A percentile compares a stretch with the other conserved stretches of the same genome.
These are phyloP conservation scores for Oxyteleia sp. DNA, from an alignment of 2,888 invertebrate genomes.

Conservation along the genomic window DNA sequence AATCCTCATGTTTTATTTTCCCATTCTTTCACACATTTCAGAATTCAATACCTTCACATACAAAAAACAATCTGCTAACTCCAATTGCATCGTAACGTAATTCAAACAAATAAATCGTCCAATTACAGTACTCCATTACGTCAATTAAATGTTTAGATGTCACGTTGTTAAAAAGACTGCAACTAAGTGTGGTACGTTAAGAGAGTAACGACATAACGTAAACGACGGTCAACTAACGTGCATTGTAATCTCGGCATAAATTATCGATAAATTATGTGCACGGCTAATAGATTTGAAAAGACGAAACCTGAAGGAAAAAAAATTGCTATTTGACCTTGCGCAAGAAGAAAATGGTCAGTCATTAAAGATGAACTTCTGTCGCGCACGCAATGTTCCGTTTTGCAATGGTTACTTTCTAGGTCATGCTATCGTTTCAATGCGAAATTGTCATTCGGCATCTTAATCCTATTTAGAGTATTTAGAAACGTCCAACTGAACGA, in stretches of 20 bases:
- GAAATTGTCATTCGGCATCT: conserved; percentile 50
- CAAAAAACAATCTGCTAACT: background rate
- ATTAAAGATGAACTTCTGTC: conserved; percentile 43
- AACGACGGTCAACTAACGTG: background rate
- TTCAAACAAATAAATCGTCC: conserved; percentile 31
- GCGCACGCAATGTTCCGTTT: conserved; percentile 49
- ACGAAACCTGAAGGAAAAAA: conserved; percentile 16
- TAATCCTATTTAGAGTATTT: conserved; percentile 38
- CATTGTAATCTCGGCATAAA: conserved; percentile 27
- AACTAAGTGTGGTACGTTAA: background rate
- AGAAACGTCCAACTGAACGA: conserved; percentile 16
- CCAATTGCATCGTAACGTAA: background rate
- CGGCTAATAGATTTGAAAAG: conserved; percentile 14
- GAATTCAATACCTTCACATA: no score
- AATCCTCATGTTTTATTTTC: no score
- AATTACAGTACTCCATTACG: conserved; percentile 12
- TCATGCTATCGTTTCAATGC: conserved; percentile 53
- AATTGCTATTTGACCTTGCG: conserved; percentile 34
- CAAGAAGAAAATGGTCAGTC: conserved; percentile 42
- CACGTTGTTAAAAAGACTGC: conserved; percentile 11
- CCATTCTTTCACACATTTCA: no score
- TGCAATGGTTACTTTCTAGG: conserved; percentile 55
- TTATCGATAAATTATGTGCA: conserved; percentile 15
- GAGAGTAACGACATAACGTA: background rate
- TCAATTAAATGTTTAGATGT: conserved; percentile 42